Percentiles rank a stretch among this genome's conserved stretches.
Evolutionary conservation across 2,888 invertebrate species (phyloP).

Genomic region (Caenorhabditis afra): DNA sequence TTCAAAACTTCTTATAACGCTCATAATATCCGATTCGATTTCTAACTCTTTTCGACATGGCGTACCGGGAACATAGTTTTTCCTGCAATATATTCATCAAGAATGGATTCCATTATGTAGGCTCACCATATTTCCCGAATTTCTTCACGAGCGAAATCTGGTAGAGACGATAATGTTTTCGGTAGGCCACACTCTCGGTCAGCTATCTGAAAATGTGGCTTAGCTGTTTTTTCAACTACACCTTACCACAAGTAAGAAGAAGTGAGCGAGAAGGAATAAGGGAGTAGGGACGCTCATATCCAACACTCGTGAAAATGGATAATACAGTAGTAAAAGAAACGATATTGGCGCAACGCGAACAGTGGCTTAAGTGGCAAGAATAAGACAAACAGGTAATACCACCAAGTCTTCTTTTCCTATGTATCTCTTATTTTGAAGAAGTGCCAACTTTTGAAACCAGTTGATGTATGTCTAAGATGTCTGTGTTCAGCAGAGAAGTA

Average conservation of each 20-base stretch:
- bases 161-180: conserved; percentile 68
- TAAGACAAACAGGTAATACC: conserved; percentile 60
- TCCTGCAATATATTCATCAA: conserved; percentile 60
- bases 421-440: conserved; percentile 54
- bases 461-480: conserved; percentile 40
- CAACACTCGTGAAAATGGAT: not conserved
- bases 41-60: conserved; percentile 72
- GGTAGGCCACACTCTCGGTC: conserved; percentile 73
- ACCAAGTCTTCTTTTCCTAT: conserved; percentile 36
- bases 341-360: conserved; percentile 28
- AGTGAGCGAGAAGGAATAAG: not conserved
- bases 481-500: not conserved
- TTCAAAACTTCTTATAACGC: conserved; percentile 75
- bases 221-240: no score
- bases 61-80: conserved; percentile 72
- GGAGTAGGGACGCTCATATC: not conserved
- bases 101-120: not conserved
- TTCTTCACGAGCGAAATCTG: conserved; percentile 77
- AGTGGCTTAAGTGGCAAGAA: conserved; percentile 47
- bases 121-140: conserved; percentile 75
- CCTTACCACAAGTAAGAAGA: not conserved
- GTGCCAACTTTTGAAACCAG: conserved; percentile 57
- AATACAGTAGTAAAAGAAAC: not conserved
- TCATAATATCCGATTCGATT: conserved; percentile 75
- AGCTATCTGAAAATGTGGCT: not conserved